phyloP scores from a whole-genome alignment of 2,113 vertebrate genomes.

The Odocoileus hemionus region DNA sequence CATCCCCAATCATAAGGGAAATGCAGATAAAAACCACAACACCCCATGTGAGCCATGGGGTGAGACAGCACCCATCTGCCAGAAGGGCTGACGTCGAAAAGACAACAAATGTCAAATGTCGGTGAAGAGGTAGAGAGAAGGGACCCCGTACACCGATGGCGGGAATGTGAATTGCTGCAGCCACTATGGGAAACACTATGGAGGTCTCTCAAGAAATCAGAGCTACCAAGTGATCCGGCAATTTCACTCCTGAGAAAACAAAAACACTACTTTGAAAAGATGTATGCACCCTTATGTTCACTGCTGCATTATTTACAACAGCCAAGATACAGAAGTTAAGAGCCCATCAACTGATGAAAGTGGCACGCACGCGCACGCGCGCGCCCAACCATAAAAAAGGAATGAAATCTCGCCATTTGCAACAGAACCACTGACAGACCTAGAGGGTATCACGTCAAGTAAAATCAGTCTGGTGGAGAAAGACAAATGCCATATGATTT shows the following conservation, averaged over 20 bases:
- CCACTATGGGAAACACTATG: background rate
- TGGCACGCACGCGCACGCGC: rapidly evolving
- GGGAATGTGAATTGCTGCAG: background rate
- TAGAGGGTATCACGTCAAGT: background rate
- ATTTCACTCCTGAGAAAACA: background rate
- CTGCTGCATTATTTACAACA: background rate
- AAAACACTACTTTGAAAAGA: background rate
- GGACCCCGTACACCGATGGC: background rate
- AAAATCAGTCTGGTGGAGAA: background rate
- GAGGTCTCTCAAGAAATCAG: background rate
- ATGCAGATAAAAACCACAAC: background rate
- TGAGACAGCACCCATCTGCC: background rate
- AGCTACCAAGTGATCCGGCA: background rate
- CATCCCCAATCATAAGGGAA: background rate
- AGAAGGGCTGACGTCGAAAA: background rate
- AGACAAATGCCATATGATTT: background rate
- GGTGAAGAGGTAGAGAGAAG: background rate
- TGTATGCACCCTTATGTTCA: background rate
- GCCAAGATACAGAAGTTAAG: background rate
- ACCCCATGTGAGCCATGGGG: too few relatives aligned
- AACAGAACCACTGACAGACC: background rate
- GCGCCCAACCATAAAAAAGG: background rate
- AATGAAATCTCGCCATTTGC: background rate
- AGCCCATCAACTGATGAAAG: background rate
- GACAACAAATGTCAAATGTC: background rate